Evolutionary conservation across 2,113 vertebrate species (phyloP).

Genomic region (Crotalus helleri): DNA sequence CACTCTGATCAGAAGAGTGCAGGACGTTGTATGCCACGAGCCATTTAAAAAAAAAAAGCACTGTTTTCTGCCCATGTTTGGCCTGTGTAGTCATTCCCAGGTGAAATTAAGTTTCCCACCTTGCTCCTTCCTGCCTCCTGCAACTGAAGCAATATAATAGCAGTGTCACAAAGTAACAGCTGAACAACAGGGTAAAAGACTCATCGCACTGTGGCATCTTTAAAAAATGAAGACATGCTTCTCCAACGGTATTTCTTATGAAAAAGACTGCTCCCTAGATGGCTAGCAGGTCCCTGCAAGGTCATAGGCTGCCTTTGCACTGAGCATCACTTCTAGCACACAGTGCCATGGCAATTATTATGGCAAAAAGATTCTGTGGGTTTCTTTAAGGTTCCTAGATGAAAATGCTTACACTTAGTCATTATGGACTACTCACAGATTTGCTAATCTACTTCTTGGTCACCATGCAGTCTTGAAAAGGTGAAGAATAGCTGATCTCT

Average conservation of each 20-base stretch:
- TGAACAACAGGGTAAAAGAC: slow-evolving; percentile 28
- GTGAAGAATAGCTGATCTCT: slow-evolving; percentile 30
- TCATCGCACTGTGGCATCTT: slow-evolving; percentile 30
- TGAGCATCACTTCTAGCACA: slow-evolving; percentile 11
- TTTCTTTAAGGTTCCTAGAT: slow-evolving; percentile 66
- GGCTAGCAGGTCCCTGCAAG: not conserved
- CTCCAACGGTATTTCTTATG: slow-evolving; percentile 34
- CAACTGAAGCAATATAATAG: slow-evolving; percentile 32
- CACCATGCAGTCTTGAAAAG: slow-evolving; percentile 66
- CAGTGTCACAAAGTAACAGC: slow-evolving; percentile 35
- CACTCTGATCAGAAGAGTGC: slow-evolving; percentile 15
- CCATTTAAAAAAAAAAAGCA: not conserved
- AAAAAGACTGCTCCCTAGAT: slow-evolving; percentile 8
- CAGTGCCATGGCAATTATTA: slow-evolving; percentile 34
- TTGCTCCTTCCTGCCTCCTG: slow-evolving; percentile 10
- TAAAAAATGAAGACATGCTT: slow-evolving; percentile 31
- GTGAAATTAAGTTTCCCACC: slow-evolving; percentile 12
- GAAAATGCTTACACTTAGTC: slow-evolving; percentile 63
- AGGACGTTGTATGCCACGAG: not conserved
- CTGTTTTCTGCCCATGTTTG: slow-evolving; percentile 6
- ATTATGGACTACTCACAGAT: slow-evolving; percentile 62
- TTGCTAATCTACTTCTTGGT: slow-evolving; percentile 66
- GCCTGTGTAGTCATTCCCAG: not conserved
- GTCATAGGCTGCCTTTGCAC: slow-evolving; percentile 9
- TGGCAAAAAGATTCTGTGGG: slow-evolving; percentile 44